These are phyloP conservation scores for Tetrax tetrax DNA, from an alignment of 2,113 vertebrate species.

Conservation along the genomic window DNA sequence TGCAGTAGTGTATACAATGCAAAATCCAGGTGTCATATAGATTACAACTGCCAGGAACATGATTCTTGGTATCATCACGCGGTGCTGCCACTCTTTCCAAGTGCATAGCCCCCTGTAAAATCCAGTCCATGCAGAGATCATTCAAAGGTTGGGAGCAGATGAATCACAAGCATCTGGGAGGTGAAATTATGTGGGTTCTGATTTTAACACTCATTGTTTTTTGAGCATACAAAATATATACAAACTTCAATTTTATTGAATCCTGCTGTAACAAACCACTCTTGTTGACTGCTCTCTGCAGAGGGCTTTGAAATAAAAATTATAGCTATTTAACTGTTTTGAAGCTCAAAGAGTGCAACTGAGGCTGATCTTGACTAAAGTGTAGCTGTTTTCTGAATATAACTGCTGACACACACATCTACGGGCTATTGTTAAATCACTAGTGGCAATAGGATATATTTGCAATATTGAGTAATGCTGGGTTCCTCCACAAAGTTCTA, in stretches of 20 bases:
- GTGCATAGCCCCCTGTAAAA: neutral
- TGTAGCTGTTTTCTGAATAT: neutral
- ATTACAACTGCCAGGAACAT: neutral
- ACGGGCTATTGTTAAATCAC: neutral
- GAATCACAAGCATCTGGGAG: neutral
- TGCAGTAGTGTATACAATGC: neutral
- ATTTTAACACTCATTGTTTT: neutral
- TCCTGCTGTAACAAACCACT: neutral
- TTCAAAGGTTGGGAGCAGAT: neutral
- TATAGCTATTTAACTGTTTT: neutral
- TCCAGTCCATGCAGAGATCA: neutral
- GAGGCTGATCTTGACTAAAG: neutral
- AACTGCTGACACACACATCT: neutral
- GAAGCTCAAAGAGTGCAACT: neutral
- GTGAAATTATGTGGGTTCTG: neutral
- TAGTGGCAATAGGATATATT: neutral
- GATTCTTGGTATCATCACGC: neutral
- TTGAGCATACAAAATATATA: neutral
- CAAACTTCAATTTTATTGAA: neutral
- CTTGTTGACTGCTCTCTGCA: neutral
- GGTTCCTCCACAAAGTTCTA: neutral
- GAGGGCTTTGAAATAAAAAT: neutral
- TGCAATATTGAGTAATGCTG: neutral
- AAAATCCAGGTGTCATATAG: neutral
- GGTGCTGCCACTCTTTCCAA: fast-evolving